Evolutionary conservation across 2,797 vertebrate species (phyloP), one percentile per base, ranked within the genome.

Genomic region (Alca torda): DNA sequence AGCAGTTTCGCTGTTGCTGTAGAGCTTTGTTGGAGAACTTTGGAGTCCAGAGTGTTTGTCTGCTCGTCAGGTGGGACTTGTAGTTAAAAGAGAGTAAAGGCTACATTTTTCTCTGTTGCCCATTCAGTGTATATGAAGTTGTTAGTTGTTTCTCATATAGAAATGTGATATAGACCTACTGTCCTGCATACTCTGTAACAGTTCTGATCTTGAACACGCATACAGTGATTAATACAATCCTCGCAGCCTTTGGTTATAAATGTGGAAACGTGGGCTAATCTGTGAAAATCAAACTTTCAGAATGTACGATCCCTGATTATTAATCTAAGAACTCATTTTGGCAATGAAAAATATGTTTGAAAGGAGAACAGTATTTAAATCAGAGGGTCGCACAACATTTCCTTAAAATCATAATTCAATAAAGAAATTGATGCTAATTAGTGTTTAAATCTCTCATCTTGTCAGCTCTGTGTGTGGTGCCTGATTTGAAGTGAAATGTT

Each of bases 401-500:
- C 93, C 48, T 90, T 90, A 33, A 90, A 85, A 93, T 93, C 61
- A 35, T 84, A 89, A 87, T 84, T 95, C 63, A 87, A 23, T 89
- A 77, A 94, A 84, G 88, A 92, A 93, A 89, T 61, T 63, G 48
- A 95, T 93, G 75, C 41, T 93, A 90, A 94, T 96, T 90, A 92
- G 37, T n/a, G 4, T 93, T 96, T 95, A 92, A 94, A 93, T 95
- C 39, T 60, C 80, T 95, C 43, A 31, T 96, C 80, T 93, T 94
- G 85, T 90, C 81, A 90, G 68, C 74, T 87, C 65, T 96, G 10
- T 81, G 56, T 69, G 28, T 81, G 87, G 72, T 94, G 81, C 81
- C 69, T 77, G 87, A 56, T 96, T 94, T 96, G 92, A 95, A 92
- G 70, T 78, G 64, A 95, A 95, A 92, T 80, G 46, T 72, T 93